These are phyloP conservation scores for Capitella teleta DNA, from an alignment of 1,140 invertebrate genomes.

Conservation along the genomic window DNA sequence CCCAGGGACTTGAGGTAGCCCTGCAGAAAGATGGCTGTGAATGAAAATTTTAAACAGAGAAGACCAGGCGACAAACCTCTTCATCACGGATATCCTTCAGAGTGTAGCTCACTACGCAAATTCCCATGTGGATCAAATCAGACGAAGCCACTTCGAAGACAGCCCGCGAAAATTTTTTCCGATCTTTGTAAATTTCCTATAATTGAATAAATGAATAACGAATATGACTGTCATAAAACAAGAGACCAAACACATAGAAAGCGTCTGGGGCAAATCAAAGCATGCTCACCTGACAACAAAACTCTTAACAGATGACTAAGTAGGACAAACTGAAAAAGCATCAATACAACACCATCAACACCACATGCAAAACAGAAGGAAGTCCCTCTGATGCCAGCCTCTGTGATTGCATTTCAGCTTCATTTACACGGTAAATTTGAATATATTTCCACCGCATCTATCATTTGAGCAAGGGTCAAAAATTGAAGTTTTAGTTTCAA, in stretches of 20 bases:
- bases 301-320: too few species aligned
- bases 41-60: too few species aligned
- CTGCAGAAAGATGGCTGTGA: constrained; percentile 42
- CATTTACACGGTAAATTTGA: too few species aligned
- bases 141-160: constrained; percentile 57
- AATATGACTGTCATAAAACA: background rate
- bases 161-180: constrained; percentile 96
- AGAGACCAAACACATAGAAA: background rate
- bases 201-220: background rate
- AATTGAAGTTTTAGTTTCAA: too few species aligned
- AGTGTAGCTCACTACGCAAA: constrained; percentile 95
- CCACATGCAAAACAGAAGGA: too few species aligned
- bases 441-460: too few species aligned
- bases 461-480: too few species aligned
- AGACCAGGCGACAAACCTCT: constrained; percentile 42
- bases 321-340: too few species aligned
- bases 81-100: constrained; percentile 95
- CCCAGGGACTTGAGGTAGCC: constrained; percentile 89
- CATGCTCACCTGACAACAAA: too few species aligned
- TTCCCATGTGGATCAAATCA: constrained; percentile 95
- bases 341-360: too few species aligned
- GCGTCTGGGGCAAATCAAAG: background rate
- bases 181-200: constrained; percentile 90
- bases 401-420: too few species aligned
- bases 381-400: too few species aligned